Percentiles rank a stretch among this genome's conserved stretches.
phyloP scores from a whole-genome alignment of 2,888 invertebrate genomes.

The Caradrina kadenii region DNA sequence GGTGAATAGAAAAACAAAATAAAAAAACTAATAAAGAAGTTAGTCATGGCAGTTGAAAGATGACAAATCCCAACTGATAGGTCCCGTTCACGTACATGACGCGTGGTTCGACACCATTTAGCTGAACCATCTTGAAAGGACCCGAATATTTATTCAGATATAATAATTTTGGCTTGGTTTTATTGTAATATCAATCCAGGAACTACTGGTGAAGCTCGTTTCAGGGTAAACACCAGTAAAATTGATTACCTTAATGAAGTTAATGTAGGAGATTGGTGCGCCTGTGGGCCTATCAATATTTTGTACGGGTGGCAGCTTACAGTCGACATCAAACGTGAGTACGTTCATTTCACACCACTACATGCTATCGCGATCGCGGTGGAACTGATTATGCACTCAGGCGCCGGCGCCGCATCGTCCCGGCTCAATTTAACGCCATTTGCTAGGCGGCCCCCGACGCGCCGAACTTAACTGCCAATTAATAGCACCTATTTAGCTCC shows the following conservation, averaged over 20 bases:
- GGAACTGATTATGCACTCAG: conserved; percentile 72
- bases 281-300: conserved; percentile 13
- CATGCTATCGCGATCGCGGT: conserved; percentile 52
- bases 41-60: too few species aligned
- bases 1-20: too few species aligned
- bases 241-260: neutral
- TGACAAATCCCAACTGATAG: too few species aligned
- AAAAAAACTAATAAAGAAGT: too few species aligned
- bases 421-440: conserved; percentile 78
- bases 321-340: conserved; percentile 23
- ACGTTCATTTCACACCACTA: conserved; percentile 22
- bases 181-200: neutral
- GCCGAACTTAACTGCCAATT: conserved; percentile 74
- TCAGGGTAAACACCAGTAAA: neutral
- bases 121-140: too few species aligned
- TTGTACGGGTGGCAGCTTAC: conserved; percentile 4
- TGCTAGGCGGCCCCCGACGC: conserved; percentile 63
- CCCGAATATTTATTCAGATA: too few species aligned
- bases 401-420: conserved; percentile 58
- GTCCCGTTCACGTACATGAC: too few species aligned
- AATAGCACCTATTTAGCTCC: conserved; percentile 67
- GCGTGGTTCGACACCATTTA: too few species aligned
- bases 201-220: too few species aligned
- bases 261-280: neutral
- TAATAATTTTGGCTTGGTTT: neutral